These are phyloP conservation scores for Labeo rohita DNA, from an alignment of 2,113 vertebrate species.

Conservation along the genomic window DNA sequence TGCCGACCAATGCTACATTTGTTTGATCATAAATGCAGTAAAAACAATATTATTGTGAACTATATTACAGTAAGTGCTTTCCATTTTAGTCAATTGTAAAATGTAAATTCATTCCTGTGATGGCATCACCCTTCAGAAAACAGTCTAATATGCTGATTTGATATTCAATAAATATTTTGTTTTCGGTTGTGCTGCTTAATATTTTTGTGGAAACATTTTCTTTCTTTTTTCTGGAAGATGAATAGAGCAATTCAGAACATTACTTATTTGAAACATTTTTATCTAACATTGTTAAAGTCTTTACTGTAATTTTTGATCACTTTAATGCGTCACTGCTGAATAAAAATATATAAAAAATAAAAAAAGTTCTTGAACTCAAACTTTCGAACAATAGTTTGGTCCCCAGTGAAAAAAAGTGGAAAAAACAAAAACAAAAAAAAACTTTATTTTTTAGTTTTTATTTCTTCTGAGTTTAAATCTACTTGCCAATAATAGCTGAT, in stretches of 20 bases:
- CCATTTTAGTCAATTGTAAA: neutral
- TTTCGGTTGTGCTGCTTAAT: neutral
- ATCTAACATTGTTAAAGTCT: too few species aligned
- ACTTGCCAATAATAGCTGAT: neutral
- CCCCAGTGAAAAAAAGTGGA: too few species aligned
- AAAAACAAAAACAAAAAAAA: too few species aligned
- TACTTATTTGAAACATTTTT: too few species aligned
- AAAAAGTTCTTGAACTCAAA: too few species aligned
- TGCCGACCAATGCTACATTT: neutral
- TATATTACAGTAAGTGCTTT: neutral
- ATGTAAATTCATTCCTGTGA: neutral
- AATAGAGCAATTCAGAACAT: too few species aligned
- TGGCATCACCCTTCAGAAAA: neutral
- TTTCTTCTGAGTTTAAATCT: too few species aligned
- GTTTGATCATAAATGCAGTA: neutral
- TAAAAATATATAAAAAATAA: neutral
- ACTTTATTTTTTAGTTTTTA: too few species aligned
- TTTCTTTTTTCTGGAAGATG: too few species aligned
- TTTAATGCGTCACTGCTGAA: neutral
- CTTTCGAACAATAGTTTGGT: too few species aligned
- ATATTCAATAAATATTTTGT: neutral
- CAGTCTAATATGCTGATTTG: neutral
- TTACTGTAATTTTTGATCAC: too few species aligned
- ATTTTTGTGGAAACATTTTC: neutral
- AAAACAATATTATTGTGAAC: neutral